Evolutionary conservation across 2,113 vertebrate species (phyloP), one percentile per base, ranked within the genome.

Genomic region (Strigops habroptila): DNA sequence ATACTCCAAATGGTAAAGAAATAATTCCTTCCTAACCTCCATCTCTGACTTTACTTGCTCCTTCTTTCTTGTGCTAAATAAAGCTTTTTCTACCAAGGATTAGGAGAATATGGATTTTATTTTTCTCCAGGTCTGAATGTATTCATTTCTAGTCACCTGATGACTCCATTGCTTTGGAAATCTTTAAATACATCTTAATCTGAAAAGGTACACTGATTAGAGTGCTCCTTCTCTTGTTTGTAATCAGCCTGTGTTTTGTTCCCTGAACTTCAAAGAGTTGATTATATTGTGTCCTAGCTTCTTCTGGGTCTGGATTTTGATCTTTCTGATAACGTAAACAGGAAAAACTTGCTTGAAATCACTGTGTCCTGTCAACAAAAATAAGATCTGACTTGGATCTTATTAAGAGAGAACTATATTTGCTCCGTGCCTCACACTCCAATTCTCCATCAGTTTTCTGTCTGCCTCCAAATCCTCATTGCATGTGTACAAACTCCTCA

Each of bases 201-300:
- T 71, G 55, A 91, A 92, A 86, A 89, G 44, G 69, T 48, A 82
- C 57, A 35, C 49, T 89, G 86, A 88, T 93, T 86, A 88, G 48
- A 89, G 41, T 77, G 74, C 25, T 95, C 44, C 52, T 92, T 88
- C 62, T 78, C 90, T 62, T 93, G 52, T 85, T 95, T 89, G 57
- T 81, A 92, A 35, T 84, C 91, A 95, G 86, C 51, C 81, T 78
- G 73, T 82, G 57, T 93, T 97, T 88, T 91, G 88, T 91, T 93
- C 86, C 70, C 57, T 92, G 81, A 73, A 82, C 92, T 92, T 95
- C 95, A 96, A 93, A 93, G 88, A 44, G 52, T 10, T 96, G 73
- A 90, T 93, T 90, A 69, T 78, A 55, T 88, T 87, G 77, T 51
- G 46, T 65, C 41, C 83, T 86, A 69, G 69, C 37, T 88, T 90